phyloP scores from a whole-genome alignment of 2,888 invertebrate species.

The Synanthedon vespiformis region DNA sequence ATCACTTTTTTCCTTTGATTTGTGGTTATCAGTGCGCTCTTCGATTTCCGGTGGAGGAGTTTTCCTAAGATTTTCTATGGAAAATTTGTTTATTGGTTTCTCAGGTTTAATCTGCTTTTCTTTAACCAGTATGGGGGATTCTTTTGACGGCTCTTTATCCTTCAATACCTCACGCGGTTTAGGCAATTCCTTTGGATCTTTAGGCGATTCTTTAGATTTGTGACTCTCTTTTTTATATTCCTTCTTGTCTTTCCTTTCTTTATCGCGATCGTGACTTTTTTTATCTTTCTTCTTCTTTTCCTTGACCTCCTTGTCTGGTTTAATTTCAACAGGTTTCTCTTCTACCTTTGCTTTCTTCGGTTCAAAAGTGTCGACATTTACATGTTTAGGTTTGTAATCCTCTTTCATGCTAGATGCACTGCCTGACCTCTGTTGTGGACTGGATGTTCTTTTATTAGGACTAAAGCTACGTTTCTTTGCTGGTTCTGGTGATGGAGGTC shows the following conservation, averaged over 20 bases:
- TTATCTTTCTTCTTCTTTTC: conserved; percentile 74
- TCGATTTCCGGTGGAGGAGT: conserved; percentile 51
- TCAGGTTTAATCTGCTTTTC: conserved; percentile 50
- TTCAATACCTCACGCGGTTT: conserved; percentile 44
- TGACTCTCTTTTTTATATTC: conserved; percentile 71
- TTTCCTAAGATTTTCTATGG: conserved; percentile 60
- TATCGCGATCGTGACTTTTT: conserved; percentile 73
- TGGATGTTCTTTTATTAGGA: conserved; percentile 40
- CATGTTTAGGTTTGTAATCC: conserved; percentile 49
- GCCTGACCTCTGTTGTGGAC: conserved; percentile 45
- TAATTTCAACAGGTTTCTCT: conserved; percentile 65
- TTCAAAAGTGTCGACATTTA: conserved; percentile 31
- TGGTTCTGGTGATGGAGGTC: conserved; percentile 48
- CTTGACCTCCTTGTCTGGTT: conserved; percentile 62
- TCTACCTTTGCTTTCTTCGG: conserved; percentile 53
- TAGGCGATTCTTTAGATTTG: conserved; percentile 55
- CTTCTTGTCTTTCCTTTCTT: conserved; percentile 70
- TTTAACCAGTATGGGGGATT: conserved; percentile 32
- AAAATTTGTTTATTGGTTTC: conserved; percentile 56
- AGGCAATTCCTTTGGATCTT: conserved; percentile 40
- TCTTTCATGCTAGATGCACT: conserved; percentile 59
- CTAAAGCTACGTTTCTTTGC: conserved; percentile 48
- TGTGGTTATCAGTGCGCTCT: conserved; percentile 42
- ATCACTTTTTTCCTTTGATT: conserved; percentile 63
- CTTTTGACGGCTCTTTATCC: conserved; percentile 40